A percentile compares a stretch with the other conserved stretches of the same genome.
These are phyloP conservation scores for Gobiocypris rarus DNA, from an alignment of 2,113 vertebrate genomes.

Conservation along the genomic window DNA sequence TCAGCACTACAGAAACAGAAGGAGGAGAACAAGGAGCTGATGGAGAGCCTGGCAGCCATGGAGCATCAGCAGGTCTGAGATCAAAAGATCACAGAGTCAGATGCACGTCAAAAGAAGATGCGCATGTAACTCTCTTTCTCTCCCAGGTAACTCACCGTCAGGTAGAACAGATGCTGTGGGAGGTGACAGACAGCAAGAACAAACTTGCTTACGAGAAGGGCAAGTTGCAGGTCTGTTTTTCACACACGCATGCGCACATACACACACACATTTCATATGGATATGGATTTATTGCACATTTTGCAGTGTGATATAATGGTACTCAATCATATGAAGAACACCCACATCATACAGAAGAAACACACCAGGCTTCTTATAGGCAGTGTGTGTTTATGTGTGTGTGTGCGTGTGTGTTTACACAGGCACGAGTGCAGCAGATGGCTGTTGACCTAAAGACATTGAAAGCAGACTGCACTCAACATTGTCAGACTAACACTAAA, in stretches of 20 bases:
- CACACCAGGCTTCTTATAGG: not conserved
- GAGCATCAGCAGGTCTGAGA: constrained; percentile 67
- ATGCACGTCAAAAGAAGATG: not conserved
- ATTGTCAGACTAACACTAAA: constrained; percentile 58
- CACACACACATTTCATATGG: not conserved
- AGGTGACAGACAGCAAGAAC: constrained; percentile 75
- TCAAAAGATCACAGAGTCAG: constrained; percentile 58
- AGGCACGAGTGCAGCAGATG: constrained; percentile 68
- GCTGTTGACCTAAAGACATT: constrained; percentile 68
- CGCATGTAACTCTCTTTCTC: constrained; percentile 38
- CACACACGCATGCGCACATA: not conserved
- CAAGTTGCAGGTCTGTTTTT: constrained; percentile 68
- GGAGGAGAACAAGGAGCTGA: constrained; percentile 71
- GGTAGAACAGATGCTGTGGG: constrained; percentile 70
- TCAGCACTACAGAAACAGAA: constrained; percentile 62
- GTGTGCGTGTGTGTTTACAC: constrained; percentile 26
- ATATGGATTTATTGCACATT: not conserved
- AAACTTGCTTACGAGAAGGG: constrained; percentile 74
- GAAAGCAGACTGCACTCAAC: constrained; percentile 61
- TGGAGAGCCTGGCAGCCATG: constrained; percentile 60
- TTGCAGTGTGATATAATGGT: not conserved
- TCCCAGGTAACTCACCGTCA: constrained; percentile 66
- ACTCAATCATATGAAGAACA: not conserved
- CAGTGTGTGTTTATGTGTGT: constrained; percentile 14
- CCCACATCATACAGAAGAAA: not conserved